phyloP scores from a whole-genome alignment of 2,888 invertebrate genomes.

The Thymelicus acteon region DNA sequence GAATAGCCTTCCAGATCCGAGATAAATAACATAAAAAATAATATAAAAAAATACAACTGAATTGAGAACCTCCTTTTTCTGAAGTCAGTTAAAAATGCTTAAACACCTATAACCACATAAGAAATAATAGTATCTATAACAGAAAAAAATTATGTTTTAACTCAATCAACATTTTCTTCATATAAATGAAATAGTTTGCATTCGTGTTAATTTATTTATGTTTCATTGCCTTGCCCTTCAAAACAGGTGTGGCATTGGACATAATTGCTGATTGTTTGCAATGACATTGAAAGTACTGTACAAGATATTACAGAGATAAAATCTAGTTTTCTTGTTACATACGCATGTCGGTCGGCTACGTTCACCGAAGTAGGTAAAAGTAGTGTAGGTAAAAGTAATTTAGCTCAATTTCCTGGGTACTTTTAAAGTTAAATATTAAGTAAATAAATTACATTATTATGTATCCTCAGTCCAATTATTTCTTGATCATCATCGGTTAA shows the following conservation, averaged over 20 bases:
- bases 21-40: too few relatives aligned
- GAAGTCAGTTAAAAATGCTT: too few relatives aligned
- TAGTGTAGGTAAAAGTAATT: slow-evolving; percentile 1
- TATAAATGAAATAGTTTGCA: background rate
- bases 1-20: too few relatives aligned
- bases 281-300: background rate
- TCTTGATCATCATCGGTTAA: too few relatives aligned
- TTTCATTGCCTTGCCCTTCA: background rate
- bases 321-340: background rate
- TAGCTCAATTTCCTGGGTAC: slow-evolving; percentile 2
- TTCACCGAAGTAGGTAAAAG: background rate
- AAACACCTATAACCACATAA: too few relatives aligned
- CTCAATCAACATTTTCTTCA: too few relatives aligned
- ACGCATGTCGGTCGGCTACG: background rate
- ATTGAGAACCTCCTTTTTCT: too few relatives aligned
- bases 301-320: background rate
- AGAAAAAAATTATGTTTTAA: too few relatives aligned
- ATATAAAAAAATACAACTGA: too few relatives aligned
- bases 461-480: too few relatives aligned
- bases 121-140: too few relatives aligned
- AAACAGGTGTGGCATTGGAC: background rate
- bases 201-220: background rate
- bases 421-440: background rate
- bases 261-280: background rate
- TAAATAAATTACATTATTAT: too few relatives aligned